These are phyloP conservation scores for Digitonthophagus gazella DNA, from an alignment of 2,888 invertebrate species.

Conservation along the genomic window DNA sequence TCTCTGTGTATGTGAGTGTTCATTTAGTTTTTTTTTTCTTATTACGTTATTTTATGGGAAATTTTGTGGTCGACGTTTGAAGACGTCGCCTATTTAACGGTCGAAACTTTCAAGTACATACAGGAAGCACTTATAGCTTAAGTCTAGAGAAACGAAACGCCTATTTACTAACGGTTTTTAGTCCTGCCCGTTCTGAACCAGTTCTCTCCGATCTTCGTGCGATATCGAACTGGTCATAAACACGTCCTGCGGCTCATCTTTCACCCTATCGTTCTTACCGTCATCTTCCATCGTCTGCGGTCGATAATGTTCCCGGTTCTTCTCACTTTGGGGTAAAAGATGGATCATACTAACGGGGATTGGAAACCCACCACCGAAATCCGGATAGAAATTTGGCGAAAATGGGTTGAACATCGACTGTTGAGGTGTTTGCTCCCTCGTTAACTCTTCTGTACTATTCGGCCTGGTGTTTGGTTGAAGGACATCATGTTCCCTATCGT, in stretches of 20 bases:
- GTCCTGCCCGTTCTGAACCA: slow-evolving; percentile 79
- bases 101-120: slow-evolving; percentile 26
- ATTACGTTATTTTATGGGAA: slow-evolving; percentile 4
- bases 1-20: slow-evolving; percentile 14
- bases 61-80: background rate
- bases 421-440: slow-evolving; percentile 36
- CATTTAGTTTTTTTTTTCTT: too few species aligned
- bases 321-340: slow-evolving; percentile 76
- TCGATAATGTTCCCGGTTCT: slow-evolving; percentile 63
- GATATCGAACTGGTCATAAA: slow-evolving; percentile 58
- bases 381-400: slow-evolving; percentile 79
- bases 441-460: slow-evolving; percentile 60
- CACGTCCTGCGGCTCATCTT: slow-evolving; percentile 47
- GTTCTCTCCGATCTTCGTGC: slow-evolving; percentile 62
- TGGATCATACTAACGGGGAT: slow-evolving; percentile 84
- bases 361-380: slow-evolving; percentile 76
- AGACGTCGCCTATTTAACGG: slow-evolving; percentile 1
- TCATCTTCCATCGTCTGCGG: slow-evolving; percentile 58
- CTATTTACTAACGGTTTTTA: slow-evolving; percentile 46
- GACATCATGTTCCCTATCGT: slow-evolving; percentile 46
- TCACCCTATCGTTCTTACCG: slow-evolving; percentile 51
- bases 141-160: slow-evolving; percentile 35
- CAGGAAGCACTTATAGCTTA: slow-evolving; percentile 48
- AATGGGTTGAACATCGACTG: slow-evolving; percentile 69
- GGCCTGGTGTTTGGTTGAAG: slow-evolving; percentile 55